A percentile compares a stretch with the other conserved stretches of the same genome.
These are phyloP conservation scores for Trichonephila inaurata DNA, from an alignment of 1,140 invertebrate genomes.

Conservation along the genomic window DNA sequence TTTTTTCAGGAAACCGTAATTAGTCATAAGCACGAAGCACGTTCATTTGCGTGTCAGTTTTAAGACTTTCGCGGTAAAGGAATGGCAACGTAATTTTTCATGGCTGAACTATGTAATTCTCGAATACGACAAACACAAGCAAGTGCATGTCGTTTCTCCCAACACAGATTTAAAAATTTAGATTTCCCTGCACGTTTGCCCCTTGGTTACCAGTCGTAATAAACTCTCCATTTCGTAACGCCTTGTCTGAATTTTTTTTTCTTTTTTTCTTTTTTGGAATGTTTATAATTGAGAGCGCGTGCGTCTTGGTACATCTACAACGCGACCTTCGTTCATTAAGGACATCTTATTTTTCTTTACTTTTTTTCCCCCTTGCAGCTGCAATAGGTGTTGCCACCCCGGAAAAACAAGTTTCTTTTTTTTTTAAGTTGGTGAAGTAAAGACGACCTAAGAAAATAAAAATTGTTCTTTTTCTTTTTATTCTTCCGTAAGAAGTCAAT, in stretches of 20 bases:
- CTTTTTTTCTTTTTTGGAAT: constrained; percentile 7
- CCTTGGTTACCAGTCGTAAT: not conserved
- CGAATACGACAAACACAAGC: not conserved
- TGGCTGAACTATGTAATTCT: not conserved
- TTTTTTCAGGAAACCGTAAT: not conserved
- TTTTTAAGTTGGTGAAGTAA: not conserved
- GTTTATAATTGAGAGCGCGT: constrained; percentile 52
- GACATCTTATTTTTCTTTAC: constrained; percentile 36
- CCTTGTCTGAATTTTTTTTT: not conserved
- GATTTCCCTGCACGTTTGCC: not conserved
- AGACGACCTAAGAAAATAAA: not conserved
- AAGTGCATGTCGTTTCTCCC: not conserved
- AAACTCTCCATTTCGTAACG: not conserved
- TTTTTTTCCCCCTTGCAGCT: not conserved
- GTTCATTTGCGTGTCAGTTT: not conserved
- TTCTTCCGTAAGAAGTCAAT: not conserved
- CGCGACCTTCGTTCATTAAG: constrained; percentile 66
- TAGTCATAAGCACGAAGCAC: constrained; percentile 5
- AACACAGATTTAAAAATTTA: not conserved
- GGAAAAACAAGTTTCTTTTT: constrained; percentile 54
- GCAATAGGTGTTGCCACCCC: constrained; percentile 62
- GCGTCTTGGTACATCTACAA: constrained; percentile 46
- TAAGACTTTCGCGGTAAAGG: not conserved
- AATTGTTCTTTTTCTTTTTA: too few species aligned
- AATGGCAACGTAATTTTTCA: constrained; percentile 11